Evolutionary conservation across 2,797 vertebrate species (phyloP), one percentile per base, ranked within the genome.

Genomic region (Pseudomugil gertrudae): DNA sequence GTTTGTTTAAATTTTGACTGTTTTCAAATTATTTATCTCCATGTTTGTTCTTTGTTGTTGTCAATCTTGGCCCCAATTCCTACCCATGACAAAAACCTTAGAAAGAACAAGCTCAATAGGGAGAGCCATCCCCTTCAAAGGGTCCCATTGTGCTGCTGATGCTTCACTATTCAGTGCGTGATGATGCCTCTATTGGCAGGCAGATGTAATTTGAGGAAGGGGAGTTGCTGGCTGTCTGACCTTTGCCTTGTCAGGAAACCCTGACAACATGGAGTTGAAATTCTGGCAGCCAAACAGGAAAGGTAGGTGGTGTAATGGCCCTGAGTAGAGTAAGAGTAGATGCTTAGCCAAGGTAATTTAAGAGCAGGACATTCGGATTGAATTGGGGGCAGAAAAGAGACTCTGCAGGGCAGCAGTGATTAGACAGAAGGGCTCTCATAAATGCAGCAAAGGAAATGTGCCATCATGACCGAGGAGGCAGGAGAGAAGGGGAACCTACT

Each of bases 271-370:
- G 63, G 69, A 72, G 71, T 76, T 78, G 66, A 83, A 76, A 80
- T 43, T 78, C 73, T 79, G 70, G 72, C 79, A 81, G 80, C 80
- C 67, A 77, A 78, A 80, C 52, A 32, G 65, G 77, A 83, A 79
- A 79, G 75, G 79, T 65, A 79, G 76, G 69, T 30, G 2, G 78
- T 21, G 17, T 92, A 91, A 93, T 91, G 82, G 80, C 72, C 69
- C 75, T 82, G 79, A 84, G 87, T 85, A 83, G 74, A 81, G 81
- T 69, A 79, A 82, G 84, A 90, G 83, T 83, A 81, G 84, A 79
- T 93, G 90, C 87, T 90, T 91, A 92, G 84, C 55, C 58, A 78
- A 91, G 89, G 92, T 93, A 89, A 93, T 94, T 93, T 92, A 93
- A 92, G 89, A 92, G 79, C 78, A 48, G 79, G 85, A 88, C 81